A percentile compares a stretch with the other conserved stretches of the same genome.
phyloP scores from a whole-genome alignment of 1,140 invertebrate genomes.

The Psix sp. region DNA sequence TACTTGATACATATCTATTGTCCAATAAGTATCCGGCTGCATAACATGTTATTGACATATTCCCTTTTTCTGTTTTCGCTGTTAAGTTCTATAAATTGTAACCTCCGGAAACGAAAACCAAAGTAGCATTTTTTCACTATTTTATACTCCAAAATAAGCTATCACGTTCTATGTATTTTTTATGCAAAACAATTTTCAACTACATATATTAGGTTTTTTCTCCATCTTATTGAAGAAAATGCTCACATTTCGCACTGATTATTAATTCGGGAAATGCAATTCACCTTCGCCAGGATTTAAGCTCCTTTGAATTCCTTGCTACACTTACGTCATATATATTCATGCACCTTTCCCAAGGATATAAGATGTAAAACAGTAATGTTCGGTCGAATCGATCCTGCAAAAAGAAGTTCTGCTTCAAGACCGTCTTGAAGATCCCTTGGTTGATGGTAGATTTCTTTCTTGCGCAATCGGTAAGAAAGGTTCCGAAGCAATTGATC shows the following conservation, averaged over 20 bases:
- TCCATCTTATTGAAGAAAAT: too few relatives aligned
- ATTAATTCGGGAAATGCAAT: too few relatives aligned
- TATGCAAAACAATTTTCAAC: too few relatives aligned
- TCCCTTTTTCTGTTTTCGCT: slow-evolving; percentile 12
- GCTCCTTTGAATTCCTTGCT: background rate
- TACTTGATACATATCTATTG: slow-evolving; percentile 10
- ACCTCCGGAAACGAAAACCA: too few relatives aligned
- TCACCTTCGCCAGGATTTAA: background rate
- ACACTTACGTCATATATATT: slow-evolving; percentile 10
- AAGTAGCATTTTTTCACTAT: too few relatives aligned
- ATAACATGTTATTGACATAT: slow-evolving; percentile 38
- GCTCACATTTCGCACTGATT: background rate
- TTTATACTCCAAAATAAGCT: too few relatives aligned
- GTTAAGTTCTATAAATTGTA: too few relatives aligned
- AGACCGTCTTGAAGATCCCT: background rate
- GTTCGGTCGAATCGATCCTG: slow-evolving; percentile 10
- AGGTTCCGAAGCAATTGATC: slow-evolving; percentile 39
- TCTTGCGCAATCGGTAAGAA: slow-evolving; percentile 43
- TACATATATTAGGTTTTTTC: too few relatives aligned
- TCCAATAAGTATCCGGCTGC: background rate
- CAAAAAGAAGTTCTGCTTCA: slow-evolving; percentile 6
- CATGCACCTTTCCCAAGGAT: slow-evolving; percentile 15
- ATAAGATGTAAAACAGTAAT: slow-evolving; percentile 21
- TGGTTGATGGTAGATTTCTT: slow-evolving; percentile 7
- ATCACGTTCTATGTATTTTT: too few relatives aligned